Conservation (phyloP, 2,113 vertebrate species). For the Dasyurus viverrinus region DNA sequence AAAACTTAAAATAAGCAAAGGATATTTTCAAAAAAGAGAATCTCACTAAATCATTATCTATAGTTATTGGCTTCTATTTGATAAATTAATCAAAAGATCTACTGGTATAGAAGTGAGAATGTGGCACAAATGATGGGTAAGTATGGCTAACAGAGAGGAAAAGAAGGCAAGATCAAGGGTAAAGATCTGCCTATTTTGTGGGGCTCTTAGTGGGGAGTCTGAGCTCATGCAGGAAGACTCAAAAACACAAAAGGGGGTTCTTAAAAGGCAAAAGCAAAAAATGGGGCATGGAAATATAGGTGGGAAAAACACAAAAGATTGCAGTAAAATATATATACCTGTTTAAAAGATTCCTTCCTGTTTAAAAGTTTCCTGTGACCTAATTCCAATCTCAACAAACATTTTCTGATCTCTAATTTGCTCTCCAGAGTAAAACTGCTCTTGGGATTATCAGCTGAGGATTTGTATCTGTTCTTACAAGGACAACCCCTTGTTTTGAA, state of each 20-base stretch:
- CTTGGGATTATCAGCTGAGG: background rate
- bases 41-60: background rate
- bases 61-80: background rate
- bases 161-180: background rate
- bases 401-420: background rate
- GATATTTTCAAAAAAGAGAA: background rate
- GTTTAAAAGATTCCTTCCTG: background rate
- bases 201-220: background rate
- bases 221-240: background rate
- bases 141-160: background rate
- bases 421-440: background rate
- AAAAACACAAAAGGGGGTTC: background rate
- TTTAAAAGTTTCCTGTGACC: background rate
- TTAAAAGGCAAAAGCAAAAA: background rate
- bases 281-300: background rate
- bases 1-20: background rate
- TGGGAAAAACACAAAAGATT: background rate
- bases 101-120: background rate
- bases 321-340: background rate
- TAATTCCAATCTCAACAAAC: background rate
- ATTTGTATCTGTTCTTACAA: background rate
- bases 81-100: background rate
- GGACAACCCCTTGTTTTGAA: background rate
- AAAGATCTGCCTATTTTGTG: background rate
- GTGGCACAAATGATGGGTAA: background rate